phyloP scores from a whole-genome alignment of 2,113 vertebrate species.

The Ploceus nigricollis region DNA sequence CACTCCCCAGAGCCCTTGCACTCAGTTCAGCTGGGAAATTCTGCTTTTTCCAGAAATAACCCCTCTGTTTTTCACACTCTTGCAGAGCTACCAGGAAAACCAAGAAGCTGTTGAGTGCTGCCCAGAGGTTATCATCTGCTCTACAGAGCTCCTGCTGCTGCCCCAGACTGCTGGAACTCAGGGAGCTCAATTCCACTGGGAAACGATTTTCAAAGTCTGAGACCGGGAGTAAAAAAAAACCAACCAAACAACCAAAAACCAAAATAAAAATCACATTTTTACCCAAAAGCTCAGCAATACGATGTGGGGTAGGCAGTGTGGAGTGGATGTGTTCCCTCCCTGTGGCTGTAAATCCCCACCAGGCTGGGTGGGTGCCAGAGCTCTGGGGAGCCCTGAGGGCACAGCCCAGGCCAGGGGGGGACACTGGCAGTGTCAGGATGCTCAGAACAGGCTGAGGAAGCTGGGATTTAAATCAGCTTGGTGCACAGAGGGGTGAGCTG shows the following conservation, averaged over 20 bases:
- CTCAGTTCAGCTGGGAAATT: background rate
- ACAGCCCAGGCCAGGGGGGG: background rate
- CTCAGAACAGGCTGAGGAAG: rapidly evolving
- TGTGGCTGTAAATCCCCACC: background rate
- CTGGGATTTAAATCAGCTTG: background rate
- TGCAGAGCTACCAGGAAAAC: background rate
- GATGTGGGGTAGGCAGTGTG: background rate
- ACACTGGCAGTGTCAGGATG: background rate
- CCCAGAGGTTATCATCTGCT: background rate
- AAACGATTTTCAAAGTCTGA: background rate
- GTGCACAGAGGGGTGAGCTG: background rate
- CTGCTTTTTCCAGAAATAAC: background rate
- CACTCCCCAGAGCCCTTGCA: no score
- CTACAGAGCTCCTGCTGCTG: background rate
- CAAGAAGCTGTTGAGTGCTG: background rate
- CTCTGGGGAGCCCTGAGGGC: background rate
- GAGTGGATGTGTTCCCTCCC: background rate
- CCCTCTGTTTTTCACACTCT: background rate
- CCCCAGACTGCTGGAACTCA: background rate
- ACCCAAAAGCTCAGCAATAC: background rate
- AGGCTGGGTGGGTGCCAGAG: background rate
- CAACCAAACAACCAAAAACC: rapidly evolving
- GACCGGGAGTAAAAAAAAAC: background rate
- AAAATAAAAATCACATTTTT: background rate
- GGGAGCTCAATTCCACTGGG: background rate